phyloP scores from a whole-genome alignment of 2,888 invertebrate genomes.

The Lucinisca nassula region DNA sequence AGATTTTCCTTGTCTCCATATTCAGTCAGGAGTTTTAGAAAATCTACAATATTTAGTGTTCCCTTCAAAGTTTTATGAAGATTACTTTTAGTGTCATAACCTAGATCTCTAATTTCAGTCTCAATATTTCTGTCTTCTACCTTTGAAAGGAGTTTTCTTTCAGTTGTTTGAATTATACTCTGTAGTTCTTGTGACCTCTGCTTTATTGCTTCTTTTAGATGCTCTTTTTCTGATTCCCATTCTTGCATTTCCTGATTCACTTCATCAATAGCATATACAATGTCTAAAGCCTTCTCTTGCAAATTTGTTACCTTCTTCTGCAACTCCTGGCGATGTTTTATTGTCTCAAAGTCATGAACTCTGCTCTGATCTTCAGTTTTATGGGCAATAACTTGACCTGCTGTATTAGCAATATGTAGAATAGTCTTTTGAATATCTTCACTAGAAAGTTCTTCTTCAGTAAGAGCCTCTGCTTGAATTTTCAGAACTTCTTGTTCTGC shows the following conservation, averaged over 20 bases:
- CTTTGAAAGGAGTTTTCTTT: slow-evolving; percentile 72
- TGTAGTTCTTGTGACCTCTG: slow-evolving; percentile 74
- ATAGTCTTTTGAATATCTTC: slow-evolving; percentile 54
- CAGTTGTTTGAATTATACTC: slow-evolving; percentile 71
- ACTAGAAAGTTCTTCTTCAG: slow-evolving; percentile 50
- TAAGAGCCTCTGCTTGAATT: slow-evolving; percentile 51
- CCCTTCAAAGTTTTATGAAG: slow-evolving; percentile 64
- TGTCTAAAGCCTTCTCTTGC: slow-evolving; percentile 67
- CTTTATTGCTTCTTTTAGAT: slow-evolving; percentile 67
- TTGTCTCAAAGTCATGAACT: slow-evolving; percentile 59
- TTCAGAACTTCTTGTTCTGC: slow-evolving; percentile 62
- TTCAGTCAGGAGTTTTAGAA: slow-evolving; percentile 63
- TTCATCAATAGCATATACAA: slow-evolving; percentile 66
- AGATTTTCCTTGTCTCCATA: slow-evolving; percentile 59
- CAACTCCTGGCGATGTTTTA: slow-evolving; percentile 67
- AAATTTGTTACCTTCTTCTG: slow-evolving; percentile 62
- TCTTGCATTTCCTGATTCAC: slow-evolving; percentile 55
- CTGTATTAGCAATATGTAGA: slow-evolving; percentile 62
- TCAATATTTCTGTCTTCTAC: slow-evolving; percentile 69
- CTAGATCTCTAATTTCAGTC: slow-evolving; percentile 43
- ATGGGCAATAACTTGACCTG: slow-evolving; percentile 67
- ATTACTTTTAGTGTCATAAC: slow-evolving; percentile 50
- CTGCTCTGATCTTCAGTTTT: slow-evolving; percentile 37
- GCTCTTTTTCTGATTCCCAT: slow-evolving; percentile 45
- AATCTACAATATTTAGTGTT: slow-evolving; percentile 63